Evolutionary conservation across 2,888 invertebrate genomes (phyloP), one percentile per base, ranked within the genome.

Genomic region (Oxytorus armatus): DNA sequence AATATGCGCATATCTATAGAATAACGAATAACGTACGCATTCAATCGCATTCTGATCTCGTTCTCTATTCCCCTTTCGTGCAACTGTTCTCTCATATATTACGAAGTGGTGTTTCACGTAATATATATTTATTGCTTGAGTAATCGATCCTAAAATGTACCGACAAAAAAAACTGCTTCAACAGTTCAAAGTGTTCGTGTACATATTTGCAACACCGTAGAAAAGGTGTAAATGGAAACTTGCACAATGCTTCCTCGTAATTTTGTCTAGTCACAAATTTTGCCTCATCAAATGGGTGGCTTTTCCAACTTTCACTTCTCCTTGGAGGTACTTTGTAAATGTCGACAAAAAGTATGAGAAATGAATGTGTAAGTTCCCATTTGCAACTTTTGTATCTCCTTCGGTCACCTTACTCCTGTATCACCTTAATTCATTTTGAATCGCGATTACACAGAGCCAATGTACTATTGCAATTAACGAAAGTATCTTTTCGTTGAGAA

Each of bases 11-110:
- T 72, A 77, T 79, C 55, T 53, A 63, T 75, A 57, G 55, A 65
- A 75, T 79, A 70, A 65, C 47, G 57, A 57, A 44, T 79, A 57
- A 75, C 75, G 57, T 65, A 70, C 18, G 68, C 73, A 53, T 78
- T 61, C 66, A 73, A 78, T 78, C 66, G 69, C 21, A 23, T 72
- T 70, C 39, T 23, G 33, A 55, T 65, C 21, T 63, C 21, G 14
- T 49, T 47, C 36, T 10, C 18, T 47, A 23, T 21, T 57, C 36
- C 49, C n/a, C n/a, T 18, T 23, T 16, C 14, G 44, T 44, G 10
- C 55, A 63, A 36, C 10, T 33, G 39, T 47, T 14, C 10, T 33
- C 14, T 47, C 33, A 57, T 33, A 57, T 69, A n/a, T 33, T 77
- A 16, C 11, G 21, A 65, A 51, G 47, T 44, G 53, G 18, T 21